Conservation (phyloP, 2,113 vertebrate genomes). For the Mus spicilegus region DNA sequence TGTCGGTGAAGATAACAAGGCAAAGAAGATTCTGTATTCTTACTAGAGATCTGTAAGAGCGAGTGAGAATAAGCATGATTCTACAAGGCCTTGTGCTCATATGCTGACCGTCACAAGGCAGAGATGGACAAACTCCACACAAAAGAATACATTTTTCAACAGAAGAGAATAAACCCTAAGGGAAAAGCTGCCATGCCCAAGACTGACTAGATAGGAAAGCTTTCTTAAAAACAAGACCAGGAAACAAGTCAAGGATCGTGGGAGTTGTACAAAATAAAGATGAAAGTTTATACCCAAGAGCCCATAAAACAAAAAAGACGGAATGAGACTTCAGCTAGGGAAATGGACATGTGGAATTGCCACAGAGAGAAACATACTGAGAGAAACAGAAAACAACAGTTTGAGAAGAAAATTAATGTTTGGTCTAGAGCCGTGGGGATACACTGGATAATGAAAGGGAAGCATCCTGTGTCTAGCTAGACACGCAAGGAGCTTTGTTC, state of each 20-base stretch:
- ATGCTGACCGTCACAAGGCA: neutral
- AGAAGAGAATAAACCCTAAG: neutral
- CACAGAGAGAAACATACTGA: constrained; percentile 36
- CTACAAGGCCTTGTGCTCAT: neutral
- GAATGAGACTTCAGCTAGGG: constrained; percentile 34
- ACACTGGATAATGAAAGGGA: constrained; percentile 48
- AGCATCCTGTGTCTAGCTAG: constrained; percentile 8
- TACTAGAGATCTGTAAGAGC: neutral
- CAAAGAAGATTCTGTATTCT: neutral
- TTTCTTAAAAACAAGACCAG: neutral
- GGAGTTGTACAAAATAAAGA: neutral
- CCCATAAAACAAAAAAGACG: neutral
- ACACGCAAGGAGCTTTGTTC: constrained; percentile 49
- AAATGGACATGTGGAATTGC: constrained; percentile 21
- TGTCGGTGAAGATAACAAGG: neutral
- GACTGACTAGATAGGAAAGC: neutral
- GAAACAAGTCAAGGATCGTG: neutral
- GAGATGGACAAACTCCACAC: neutral
- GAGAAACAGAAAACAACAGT: constrained; percentile 47
- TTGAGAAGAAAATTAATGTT: constrained; percentile 52
- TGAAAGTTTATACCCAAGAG: constrained; percentile 19
- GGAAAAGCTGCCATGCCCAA: neutral
- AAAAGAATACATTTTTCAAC: neutral
- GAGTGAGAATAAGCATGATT: neutral
- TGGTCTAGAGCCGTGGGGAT: neutral